These are phyloP conservation scores for Ctenodactylus gundi DNA, from an alignment of 2,113 vertebrate genomes.

Conservation along the genomic window DNA sequence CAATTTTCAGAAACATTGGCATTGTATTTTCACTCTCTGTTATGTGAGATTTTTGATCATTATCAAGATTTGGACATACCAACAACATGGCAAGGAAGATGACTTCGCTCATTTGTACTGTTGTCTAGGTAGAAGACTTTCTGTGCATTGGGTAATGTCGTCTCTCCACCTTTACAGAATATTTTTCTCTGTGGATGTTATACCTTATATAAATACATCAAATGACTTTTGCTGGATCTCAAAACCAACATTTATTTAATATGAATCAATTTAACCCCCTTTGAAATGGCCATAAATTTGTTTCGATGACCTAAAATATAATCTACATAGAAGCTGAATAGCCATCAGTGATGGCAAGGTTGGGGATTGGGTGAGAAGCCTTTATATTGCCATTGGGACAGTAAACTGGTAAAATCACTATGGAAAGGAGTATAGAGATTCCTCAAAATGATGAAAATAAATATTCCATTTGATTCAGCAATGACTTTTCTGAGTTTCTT, in stretches of 20 bases:
- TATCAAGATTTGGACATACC: neutral
- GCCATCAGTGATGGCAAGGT: too few species aligned
- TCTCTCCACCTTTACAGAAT: neutral
- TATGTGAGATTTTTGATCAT: neutral
- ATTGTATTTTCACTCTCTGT: neutral
- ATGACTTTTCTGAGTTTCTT: too few species aligned
- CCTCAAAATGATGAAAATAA: too few species aligned
- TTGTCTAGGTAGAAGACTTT: neutral
- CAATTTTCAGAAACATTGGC: neutral
- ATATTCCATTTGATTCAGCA: too few species aligned
- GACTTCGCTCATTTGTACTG: neutral
- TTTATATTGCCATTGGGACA: too few species aligned
- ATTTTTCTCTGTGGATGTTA: neutral
- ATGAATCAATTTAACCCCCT: neutral
- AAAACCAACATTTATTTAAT: neutral
- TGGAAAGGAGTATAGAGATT: too few species aligned
- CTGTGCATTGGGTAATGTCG: neutral
- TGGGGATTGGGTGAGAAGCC: too few species aligned
- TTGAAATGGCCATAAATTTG: neutral
- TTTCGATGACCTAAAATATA: neutral
- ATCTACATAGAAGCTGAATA: too few species aligned
- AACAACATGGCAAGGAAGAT: neutral
- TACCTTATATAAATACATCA: neutral
- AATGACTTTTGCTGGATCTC: neutral
- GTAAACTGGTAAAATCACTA: too few species aligned